A percentile compares a stretch with the other conserved stretches of the same genome.
Conservation (phyloP, 2,113 vertebrate species). For the Microcebus jonahi region DNA sequence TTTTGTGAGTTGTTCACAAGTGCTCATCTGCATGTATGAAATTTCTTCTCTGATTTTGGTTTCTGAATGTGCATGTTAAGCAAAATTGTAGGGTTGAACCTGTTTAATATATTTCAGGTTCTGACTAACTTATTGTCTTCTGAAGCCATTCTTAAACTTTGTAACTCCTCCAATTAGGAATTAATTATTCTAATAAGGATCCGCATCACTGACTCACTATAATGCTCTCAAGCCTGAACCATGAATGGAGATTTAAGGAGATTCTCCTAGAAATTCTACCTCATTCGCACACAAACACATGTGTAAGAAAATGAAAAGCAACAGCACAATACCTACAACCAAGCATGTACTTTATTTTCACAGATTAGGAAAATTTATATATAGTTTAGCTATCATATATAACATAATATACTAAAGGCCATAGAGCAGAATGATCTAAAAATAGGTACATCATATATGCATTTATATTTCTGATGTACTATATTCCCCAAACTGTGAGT, state of each 20-base stretch:
- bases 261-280: neutral
- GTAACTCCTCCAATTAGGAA: neutral
- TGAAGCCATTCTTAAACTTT: neutral
- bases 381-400: neutral
- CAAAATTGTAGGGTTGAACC: slow-evolving; percentile 22
- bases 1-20: slow-evolving; percentile 51
- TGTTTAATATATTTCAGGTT: slow-evolving; percentile 36
- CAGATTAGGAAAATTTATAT: neutral
- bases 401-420: neutral
- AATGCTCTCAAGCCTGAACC: neutral
- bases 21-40: slow-evolving; percentile 49
- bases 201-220: neutral
- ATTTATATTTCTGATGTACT: neutral
- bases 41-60: slow-evolving; percentile 43
- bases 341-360: neutral
- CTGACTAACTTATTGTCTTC: neutral
- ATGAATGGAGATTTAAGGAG: neutral
- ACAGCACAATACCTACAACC: neutral
- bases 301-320: neutral
- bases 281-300: neutral
- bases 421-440: neutral
- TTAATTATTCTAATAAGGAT: slow-evolving; percentile 11
- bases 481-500: neutral
- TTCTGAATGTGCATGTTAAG: slow-evolving; percentile 49
- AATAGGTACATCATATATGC: neutral